These are phyloP conservation scores for Cataglyphis cursor DNA, from an alignment of 2,888 invertebrate species.

Conservation along the genomic window DNA sequence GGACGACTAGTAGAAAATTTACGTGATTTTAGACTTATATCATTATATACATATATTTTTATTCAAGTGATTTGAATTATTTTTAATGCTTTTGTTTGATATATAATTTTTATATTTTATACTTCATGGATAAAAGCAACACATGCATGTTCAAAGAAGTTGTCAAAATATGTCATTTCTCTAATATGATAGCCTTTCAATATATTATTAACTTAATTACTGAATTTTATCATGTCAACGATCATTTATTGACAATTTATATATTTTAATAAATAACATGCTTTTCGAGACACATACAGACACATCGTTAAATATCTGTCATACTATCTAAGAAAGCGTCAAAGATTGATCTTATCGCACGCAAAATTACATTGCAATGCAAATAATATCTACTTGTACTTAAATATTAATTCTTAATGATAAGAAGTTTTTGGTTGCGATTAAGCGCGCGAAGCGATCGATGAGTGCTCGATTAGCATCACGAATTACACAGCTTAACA, in stretches of 20 bases:
- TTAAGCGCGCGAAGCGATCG: not conserved
- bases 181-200: not conserved
- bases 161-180: not conserved
- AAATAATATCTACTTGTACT: constrained; percentile 8
- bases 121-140: not conserved
- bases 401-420: not conserved
- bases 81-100: not conserved
- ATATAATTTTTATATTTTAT: not conserved
- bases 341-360: constrained; percentile 6
- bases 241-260: not conserved
- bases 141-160: not conserved
- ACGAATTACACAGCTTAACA: constrained; percentile 23
- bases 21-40: not conserved
- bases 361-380: constrained; percentile 12
- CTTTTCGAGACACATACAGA: not conserved
- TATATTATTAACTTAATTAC: not conserved
- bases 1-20: not conserved
- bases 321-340: constrained; percentile 14
- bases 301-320: not conserved
- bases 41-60: not conserved
- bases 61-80: not conserved
- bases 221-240: not conserved
- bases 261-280: constrained; percentile 24
- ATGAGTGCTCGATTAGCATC: constrained; percentile 21
- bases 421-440: constrained; percentile 1